Percentiles rank a stretch among this genome's conserved stretches.
Conservation (phyloP, 2,113 vertebrate genomes). For the Nothobranchius kuhntae region DNA sequence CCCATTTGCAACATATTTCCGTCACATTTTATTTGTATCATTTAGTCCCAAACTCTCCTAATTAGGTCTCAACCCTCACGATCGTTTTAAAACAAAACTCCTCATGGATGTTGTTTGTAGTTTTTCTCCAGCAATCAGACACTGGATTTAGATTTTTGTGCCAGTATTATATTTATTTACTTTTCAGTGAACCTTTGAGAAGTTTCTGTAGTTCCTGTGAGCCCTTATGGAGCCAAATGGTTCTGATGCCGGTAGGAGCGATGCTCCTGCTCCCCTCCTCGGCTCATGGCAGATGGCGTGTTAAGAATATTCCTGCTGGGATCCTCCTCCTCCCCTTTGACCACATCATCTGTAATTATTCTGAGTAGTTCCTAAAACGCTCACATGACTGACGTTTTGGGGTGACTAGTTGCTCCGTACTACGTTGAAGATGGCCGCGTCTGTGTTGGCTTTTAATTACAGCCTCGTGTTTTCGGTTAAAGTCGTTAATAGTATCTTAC, state of each 20-base stretch:
- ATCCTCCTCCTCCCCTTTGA: constrained; percentile 19
- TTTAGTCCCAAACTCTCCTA: too few relatives aligned
- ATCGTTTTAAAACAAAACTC: too few relatives aligned
- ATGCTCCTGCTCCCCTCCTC: background rate
- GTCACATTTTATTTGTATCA: too few relatives aligned
- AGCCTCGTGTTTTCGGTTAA: background rate
- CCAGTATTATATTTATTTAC: too few relatives aligned
- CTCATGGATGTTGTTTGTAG: too few relatives aligned
- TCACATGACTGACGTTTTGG: constrained; percentile 36
- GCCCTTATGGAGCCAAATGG: too few relatives aligned
- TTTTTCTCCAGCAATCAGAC: too few relatives aligned
- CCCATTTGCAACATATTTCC: too few relatives aligned
- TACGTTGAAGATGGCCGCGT: constrained; percentile 13
- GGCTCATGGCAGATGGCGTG: background rate
- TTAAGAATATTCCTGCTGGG: constrained; percentile 14
- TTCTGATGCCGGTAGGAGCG: background rate
- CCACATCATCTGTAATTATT: constrained; percentile 43
- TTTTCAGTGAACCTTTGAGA: too few relatives aligned
- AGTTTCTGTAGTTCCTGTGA: too few relatives aligned
- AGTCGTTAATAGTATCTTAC: background rate
- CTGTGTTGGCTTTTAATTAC: background rate
- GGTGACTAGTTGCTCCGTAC: constrained; percentile 20
- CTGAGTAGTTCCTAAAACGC: constrained; percentile 32
- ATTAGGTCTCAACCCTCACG: too few relatives aligned
- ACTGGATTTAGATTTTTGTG: too few relatives aligned